These are phyloP conservation scores for Acanthornis magna DNA, from an alignment of 2,797 vertebrate genomes.

Conservation along the genomic window DNA sequence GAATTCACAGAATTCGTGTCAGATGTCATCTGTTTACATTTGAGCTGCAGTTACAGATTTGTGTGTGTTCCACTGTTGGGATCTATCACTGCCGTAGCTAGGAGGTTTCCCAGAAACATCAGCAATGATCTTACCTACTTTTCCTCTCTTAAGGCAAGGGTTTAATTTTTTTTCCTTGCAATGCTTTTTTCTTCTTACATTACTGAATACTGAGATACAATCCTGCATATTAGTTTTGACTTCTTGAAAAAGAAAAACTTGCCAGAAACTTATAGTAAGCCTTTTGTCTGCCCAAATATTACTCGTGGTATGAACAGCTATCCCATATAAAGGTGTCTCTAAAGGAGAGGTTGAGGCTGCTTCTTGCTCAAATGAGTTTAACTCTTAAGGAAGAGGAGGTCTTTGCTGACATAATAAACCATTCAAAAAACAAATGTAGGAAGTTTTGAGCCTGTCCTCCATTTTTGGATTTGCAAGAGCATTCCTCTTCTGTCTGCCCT, in stretches of 20 bases:
- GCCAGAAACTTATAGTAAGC: background rate
- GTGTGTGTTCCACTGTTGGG: background rate
- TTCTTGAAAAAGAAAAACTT: background rate
- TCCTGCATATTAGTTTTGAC: background rate
- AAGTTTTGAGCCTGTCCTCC: background rate
- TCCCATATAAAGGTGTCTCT: accelerated
- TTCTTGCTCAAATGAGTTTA: background rate
- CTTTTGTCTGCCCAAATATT: background rate
- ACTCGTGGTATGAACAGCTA: background rate
- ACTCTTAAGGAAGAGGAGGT: background rate
- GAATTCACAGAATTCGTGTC: background rate
- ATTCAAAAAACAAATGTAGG: background rate
- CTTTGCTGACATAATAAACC: background rate
- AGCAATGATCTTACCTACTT: background rate
- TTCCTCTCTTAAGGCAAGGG: background rate
- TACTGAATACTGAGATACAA: background rate
- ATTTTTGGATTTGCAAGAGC: background rate
- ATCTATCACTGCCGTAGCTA: background rate
- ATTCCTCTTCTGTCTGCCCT: background rate
- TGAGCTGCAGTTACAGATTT: background rate
- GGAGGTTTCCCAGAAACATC: background rate
- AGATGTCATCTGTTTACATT: background rate
- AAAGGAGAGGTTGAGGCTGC: background rate
- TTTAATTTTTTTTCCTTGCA: background rate
- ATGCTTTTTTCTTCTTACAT: background rate